Base-by-base conservation (phyloP, 2,888 invertebrate genomes). In the Gari tellinella region DNA sequence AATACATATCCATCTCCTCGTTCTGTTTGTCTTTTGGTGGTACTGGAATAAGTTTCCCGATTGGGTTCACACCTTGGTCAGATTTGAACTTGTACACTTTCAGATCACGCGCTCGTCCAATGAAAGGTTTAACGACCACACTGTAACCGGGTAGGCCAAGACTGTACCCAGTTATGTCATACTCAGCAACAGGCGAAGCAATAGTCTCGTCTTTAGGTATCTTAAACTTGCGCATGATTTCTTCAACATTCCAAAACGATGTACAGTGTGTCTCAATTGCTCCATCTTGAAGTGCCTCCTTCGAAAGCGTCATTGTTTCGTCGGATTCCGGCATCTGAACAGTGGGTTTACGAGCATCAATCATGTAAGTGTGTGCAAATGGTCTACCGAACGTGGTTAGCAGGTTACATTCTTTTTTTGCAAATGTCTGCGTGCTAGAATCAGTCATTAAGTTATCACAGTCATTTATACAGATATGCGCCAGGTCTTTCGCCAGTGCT, bases 21-120 rank as follows among this genome's bases (percentile, higher is more conserved):
- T 67, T 73, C 15, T 43, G n/a, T 21, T 67, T 67, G 15, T 23
- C 46, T 49, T 67, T 62, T 12, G 15, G 17, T 7, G 58, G 63
- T 7, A 73, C 63, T 23, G 53, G 52, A 8, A 49, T 8, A 2
- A 52, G 43, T n/a, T 58, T 31, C 1, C 51, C 58, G 46, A 46
- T 56, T 26, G 53, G 37, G 7, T 43, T 37, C 26, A 58, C 21
- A 19, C 72, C 72, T 38, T 67, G 67, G 37, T 67, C 72, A 1
- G 72, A 73, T 12, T 46, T 21, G 23, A 73, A 73, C 40, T 73
- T 73, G 55, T 58, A 52, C 2, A 73, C 72, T 40, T 19, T 52
- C 37, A 73, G 25, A 31, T 56, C 23, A 8, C 49, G 53, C 10
- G 21, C n/a, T 5, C 23, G 12, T 0, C 67, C 72, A 12, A 73